Evolutionary conservation across 2,113 vertebrate genomes (phyloP).

Genomic region (Gobiocypris rarus): DNA sequence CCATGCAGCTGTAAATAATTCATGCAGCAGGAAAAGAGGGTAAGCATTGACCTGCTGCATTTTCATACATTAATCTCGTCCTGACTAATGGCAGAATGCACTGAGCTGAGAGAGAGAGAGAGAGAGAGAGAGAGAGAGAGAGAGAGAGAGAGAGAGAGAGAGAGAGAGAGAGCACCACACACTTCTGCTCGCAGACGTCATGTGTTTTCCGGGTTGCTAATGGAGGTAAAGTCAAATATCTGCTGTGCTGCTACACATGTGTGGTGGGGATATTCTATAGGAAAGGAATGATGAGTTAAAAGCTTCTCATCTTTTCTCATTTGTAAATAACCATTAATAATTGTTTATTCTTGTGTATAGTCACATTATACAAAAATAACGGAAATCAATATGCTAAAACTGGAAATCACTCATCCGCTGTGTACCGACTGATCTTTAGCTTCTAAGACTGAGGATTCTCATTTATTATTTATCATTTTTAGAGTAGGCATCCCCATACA

Average conservation of each 20-base stretch:
- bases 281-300: neutral
- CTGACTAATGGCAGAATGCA: conserved; percentile 63
- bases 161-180: neutral
- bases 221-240: conserved; percentile 22
- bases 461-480: conserved; percentile 34
- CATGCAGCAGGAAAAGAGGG: conserved; percentile 67
- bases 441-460: conserved; percentile 1
- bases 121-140: conserved; percentile 40
- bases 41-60: conserved; percentile 66
- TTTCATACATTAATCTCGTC: conserved; percentile 73
- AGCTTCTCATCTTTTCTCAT: neutral
- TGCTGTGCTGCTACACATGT: neutral
- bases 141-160: neutral
- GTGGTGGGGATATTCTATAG: neutral
- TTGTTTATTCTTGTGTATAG: neutral
- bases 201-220: conserved; percentile 12
- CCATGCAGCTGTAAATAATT: conserved; percentile 76
- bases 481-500: conserved; percentile 26
- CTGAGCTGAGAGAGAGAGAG: conserved; percentile 55
- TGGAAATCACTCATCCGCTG: neutral
- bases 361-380: neutral
- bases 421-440: conserved; percentile 7
- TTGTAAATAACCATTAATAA: neutral
- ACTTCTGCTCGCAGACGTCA: too few relatives aligned
- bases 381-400: conserved; percentile 4